A percentile compares a stretch with the other conserved stretches of the same genome.
phyloP scores from a whole-genome alignment of 2,888 invertebrate species.

The Apotomis betuletana region DNA sequence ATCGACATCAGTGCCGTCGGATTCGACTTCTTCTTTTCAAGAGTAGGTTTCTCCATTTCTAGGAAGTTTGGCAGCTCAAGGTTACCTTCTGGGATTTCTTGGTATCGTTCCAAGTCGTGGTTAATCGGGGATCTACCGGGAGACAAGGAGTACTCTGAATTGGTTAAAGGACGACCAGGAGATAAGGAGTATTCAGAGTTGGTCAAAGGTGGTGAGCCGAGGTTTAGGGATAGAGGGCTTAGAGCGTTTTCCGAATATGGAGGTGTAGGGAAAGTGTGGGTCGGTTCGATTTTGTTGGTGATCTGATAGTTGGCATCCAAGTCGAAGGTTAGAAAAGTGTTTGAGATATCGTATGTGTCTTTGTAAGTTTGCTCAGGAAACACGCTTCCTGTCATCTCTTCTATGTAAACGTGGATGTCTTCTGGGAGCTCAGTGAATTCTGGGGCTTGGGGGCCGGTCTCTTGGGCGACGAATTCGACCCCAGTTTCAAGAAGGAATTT shows the following conservation, averaged over 20 bases:
- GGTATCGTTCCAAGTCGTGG: slow-evolving; percentile 69
- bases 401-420: slow-evolving; percentile 49
- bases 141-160: slow-evolving; percentile 60
- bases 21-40: slow-evolving; percentile 50
- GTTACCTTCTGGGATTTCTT: slow-evolving; percentile 60
- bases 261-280: slow-evolving; percentile 56
- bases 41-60: slow-evolving; percentile 36
- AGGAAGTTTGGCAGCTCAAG: slow-evolving; percentile 39
- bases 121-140: slow-evolving; percentile 63
- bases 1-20: slow-evolving; percentile 58
- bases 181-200: slow-evolving; percentile 56
- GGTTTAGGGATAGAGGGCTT: slow-evolving; percentile 65
- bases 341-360: slow-evolving; percentile 15
- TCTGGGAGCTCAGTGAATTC: slow-evolving; percentile 36
- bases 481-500: slow-evolving; percentile 57
- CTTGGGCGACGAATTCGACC: slow-evolving; percentile 58
- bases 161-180: slow-evolving; percentile 49
- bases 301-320: slow-evolving; percentile 10
- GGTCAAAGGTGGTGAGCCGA: slow-evolving; percentile 54
- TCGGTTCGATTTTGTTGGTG: slow-evolving; percentile 7
- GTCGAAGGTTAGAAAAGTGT: slow-evolving; percentile 25
- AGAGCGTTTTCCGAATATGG: slow-evolving; percentile 65
- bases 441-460: slow-evolving; percentile 41
- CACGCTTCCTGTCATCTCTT: slow-evolving; percentile 40
- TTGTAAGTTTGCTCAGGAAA: background rate